Evolutionary conservation across 2,113 vertebrate genomes (phyloP).

Genomic region (Hucho hucho): DNA sequence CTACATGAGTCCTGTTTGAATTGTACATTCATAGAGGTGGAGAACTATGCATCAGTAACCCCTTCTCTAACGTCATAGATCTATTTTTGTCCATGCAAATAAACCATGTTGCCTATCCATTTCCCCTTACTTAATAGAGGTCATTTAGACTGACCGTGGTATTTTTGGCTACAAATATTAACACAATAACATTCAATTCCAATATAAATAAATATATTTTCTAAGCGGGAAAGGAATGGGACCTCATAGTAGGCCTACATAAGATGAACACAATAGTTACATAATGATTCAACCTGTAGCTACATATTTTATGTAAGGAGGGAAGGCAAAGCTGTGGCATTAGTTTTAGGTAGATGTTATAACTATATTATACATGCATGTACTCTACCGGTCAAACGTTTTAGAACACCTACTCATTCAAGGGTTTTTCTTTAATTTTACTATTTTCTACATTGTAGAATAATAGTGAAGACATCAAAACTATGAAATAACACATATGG

Average conservation of each 20-base stretch:
- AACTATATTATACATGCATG: too few relatives aligned
- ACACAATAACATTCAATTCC: neutral
- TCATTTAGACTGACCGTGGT: neutral
- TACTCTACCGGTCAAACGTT: too few relatives aligned
- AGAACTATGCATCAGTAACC: neutral
- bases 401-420: too few relatives aligned
- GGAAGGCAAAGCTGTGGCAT: too few relatives aligned
- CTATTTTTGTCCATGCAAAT: slow-evolving; percentile 2
- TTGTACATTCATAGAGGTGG: neutral
- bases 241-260: neutral
- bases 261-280: too few relatives aligned
- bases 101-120: neutral
- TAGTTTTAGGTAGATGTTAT: too few relatives aligned
- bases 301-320: too few relatives aligned
- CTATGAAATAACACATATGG: too few relatives aligned
- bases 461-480: too few relatives aligned
- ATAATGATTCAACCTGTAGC: too few relatives aligned
- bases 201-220: neutral
- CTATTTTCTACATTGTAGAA: too few relatives aligned
- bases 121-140: neutral
- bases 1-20: neutral
- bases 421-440: too few relatives aligned
- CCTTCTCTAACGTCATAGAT: neutral
- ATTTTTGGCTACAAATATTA: neutral
- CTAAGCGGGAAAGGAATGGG: neutral